Evolutionary conservation across 2,888 invertebrate species (phyloP).

Genomic region (Andrena minutula): DNA sequence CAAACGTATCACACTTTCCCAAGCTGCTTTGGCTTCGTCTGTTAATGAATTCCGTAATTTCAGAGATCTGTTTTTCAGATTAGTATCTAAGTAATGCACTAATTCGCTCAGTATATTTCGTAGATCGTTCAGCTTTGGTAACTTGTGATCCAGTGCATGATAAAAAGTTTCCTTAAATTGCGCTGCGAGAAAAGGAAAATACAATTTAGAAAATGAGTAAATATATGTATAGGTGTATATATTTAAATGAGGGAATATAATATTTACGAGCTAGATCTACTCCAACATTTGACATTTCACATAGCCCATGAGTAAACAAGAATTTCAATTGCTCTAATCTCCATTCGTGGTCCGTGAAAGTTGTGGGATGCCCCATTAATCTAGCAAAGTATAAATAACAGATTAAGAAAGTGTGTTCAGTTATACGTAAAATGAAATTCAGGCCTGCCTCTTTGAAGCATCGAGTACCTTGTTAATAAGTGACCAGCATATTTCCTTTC

Average conservation of each 20-base stretch:
- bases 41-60: constrained; percentile 87
- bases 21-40: constrained; percentile 87
- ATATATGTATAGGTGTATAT: background rate
- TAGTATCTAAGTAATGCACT: constrained; percentile 86
- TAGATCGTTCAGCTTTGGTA: constrained; percentile 88
- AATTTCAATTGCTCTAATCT: constrained; percentile 89
- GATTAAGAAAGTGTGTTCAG: background rate
- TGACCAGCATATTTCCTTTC: constrained; percentile 90
- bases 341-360: constrained; percentile 88
- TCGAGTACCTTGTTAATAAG: constrained; percentile 83
- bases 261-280: constrained; percentile 87
- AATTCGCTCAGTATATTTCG: constrained; percentile 87
- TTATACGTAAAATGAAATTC: background rate
- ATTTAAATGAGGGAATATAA: constrained; percentile 45
- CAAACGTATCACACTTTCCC: constrained; percentile 88
- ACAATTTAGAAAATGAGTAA: background rate
- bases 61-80: constrained; percentile 77
- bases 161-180: constrained; percentile 90
- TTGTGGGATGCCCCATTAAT: constrained; percentile 86
- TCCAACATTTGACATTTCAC: constrained; percentile 87
- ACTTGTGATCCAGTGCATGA: constrained; percentile 89
- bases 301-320: constrained; percentile 88
- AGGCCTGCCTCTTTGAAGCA: constrained; percentile 79
- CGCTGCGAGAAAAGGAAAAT: constrained; percentile 81
- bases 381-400: constrained; percentile 71